These are phyloP conservation scores for Sebastes itinus DNA, from an alignment of 2,797 vertebrate genomes.

Conservation along the genomic window DNA sequence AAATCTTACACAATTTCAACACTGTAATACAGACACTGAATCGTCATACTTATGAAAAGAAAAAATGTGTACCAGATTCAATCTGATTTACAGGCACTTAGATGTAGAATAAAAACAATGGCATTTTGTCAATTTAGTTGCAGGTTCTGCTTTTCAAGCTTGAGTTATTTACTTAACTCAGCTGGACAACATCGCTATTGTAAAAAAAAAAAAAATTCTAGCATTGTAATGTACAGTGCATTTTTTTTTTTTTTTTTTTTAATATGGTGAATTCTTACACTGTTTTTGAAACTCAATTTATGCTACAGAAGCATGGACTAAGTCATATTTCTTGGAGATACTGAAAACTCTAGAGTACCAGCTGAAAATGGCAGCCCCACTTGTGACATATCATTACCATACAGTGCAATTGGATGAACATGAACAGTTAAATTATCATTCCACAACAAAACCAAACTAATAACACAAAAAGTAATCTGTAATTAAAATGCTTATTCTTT, in stretches of 20 bases:
- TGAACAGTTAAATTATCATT: not conserved
- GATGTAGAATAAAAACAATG: not conserved
- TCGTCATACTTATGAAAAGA: not conserved
- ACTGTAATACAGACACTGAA: not conserved
- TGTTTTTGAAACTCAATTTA: not conserved
- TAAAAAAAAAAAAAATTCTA: not conserved
- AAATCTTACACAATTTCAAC: not conserved
- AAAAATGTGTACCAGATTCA: not conserved
- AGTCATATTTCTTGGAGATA: not conserved
- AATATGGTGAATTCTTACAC: not conserved
- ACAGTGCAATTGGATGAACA: not conserved
- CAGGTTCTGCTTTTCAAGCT: not conserved
- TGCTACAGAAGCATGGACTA: not conserved
- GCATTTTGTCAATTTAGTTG: not conserved
- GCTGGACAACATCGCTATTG: not conserved
- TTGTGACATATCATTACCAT: not conserved
- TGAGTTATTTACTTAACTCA: not conserved
- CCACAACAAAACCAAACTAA: not conserved
- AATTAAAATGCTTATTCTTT: not conserved
- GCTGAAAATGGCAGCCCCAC: not conserved
- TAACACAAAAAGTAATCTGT: not conserved
- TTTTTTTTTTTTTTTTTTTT: not conserved
- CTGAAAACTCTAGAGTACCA: not conserved
- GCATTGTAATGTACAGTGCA: not conserved
- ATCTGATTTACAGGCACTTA: not conserved